Evolutionary conservation across 2,797 vertebrate species (phyloP).

Genomic region (Aulostomus chinensis): DNA sequence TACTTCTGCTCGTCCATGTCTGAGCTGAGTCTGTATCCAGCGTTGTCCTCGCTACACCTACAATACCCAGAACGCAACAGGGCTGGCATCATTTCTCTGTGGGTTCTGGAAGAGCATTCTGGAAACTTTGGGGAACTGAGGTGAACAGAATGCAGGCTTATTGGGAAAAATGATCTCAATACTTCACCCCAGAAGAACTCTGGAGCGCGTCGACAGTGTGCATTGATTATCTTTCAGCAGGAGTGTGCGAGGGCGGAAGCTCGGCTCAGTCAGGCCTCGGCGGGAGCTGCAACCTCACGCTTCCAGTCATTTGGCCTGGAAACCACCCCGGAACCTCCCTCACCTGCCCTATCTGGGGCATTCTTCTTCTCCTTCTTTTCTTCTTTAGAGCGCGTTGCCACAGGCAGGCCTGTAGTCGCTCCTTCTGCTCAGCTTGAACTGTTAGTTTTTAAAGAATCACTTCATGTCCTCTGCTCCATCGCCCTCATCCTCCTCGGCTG

Average conservation of each 20-base stretch:
- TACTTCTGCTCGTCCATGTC: no score
- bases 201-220: neutral
- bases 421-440: conserved; percentile 38
- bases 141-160: neutral
- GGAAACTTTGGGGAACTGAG: neutral
- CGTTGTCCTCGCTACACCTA: neutral
- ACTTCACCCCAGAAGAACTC: neutral
- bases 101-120: neutral
- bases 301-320: neutral
- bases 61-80: neutral
- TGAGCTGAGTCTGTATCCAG: no score
- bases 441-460: conserved; percentile 30
- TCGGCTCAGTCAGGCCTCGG: no score
- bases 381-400: conserved; percentile 14
- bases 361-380: conserved; percentile 27
- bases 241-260: neutral
- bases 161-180: neutral
- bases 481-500: neutral
- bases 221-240: conserved; percentile 9
- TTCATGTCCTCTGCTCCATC: conserved; percentile 28
- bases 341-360: conserved; percentile 9
- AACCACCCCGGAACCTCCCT: neutral
- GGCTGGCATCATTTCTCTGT: neutral
- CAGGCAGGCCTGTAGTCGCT: conserved; percentile 27
- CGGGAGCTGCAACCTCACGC: neutral